phyloP scores from a whole-genome alignment of 2,113 vertebrate species.

The Ellobius talpinus region DNA sequence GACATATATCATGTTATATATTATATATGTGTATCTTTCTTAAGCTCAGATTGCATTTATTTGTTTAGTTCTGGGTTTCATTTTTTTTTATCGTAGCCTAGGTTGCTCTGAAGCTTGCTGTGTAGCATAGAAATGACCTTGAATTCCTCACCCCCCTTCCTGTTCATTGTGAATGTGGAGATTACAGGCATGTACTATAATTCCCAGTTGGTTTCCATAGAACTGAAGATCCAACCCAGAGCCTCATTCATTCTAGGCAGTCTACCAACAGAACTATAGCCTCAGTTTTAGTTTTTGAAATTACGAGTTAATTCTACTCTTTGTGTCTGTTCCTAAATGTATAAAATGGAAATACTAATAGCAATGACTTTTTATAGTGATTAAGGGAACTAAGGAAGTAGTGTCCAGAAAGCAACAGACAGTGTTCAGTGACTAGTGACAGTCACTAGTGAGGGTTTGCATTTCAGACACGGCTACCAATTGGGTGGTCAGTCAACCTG shows the following conservation, averaged over 20 bases:
- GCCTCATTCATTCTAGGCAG: neutral
- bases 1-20: neutral
- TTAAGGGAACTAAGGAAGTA: neutral
- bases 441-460: neutral
- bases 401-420: neutral
- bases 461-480: neutral
- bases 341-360: neutral
- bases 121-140: neutral
- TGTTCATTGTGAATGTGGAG: neutral
- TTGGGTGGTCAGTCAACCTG: fast-evolving
- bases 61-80: neutral
- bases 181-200: neutral
- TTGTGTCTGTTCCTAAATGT: neutral
- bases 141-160: neutral
- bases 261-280: neutral
- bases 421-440: neutral
- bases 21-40: neutral
- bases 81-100: neutral
- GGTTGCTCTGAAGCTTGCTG: neutral
- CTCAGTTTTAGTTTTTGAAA: slow-evolving; percentile 19
- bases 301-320: neutral
- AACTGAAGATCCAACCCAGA: neutral
- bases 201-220: neutral
- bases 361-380: neutral
- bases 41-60: neutral